Conservation (phyloP, 2,797 vertebrate species). For the Hyperoplus immaculatus region DNA sequence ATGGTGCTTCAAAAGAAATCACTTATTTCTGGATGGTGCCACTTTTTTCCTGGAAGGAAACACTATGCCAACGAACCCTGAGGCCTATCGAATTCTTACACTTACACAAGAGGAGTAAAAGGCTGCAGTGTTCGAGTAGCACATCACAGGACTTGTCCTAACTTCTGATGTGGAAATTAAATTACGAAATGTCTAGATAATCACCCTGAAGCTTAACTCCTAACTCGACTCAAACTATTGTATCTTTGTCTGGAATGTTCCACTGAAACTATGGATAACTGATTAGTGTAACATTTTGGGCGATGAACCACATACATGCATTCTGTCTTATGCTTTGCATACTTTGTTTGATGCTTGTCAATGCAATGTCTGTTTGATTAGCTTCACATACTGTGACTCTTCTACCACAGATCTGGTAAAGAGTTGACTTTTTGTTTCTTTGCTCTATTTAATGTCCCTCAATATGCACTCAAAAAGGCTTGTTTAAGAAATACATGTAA, state of each 20-base stretch:
- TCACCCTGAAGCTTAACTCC: background rate
- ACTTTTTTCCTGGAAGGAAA: background rate
- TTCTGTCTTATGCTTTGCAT: background rate
- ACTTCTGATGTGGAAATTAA: conserved; percentile 18
- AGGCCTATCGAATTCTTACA: background rate
- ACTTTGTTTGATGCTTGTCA: background rate
- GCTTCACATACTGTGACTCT: background rate
- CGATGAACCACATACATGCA: conserved; percentile 20
- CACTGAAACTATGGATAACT: background rate
- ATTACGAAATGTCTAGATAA: conserved; percentile 32
- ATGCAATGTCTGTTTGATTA: background rate
- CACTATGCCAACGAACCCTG: background rate
- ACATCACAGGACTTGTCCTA: conserved; percentile 45
- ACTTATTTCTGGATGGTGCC: no score
- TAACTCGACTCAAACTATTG: background rate
- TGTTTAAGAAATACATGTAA: background rate
- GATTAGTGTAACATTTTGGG: conserved; percentile 4
- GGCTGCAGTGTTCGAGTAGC: conserved; percentile 23
- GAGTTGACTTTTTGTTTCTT: background rate
- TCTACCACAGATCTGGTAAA: background rate
- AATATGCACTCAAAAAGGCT: no score
- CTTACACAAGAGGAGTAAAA: conserved; percentile 8
- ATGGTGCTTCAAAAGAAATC: no score
- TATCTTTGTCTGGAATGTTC: background rate
- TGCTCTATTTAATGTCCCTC: no score